These are phyloP conservation scores for Cheilosia pagana DNA, from an alignment of 2,888 invertebrate genomes.

Conservation along the genomic window DNA sequence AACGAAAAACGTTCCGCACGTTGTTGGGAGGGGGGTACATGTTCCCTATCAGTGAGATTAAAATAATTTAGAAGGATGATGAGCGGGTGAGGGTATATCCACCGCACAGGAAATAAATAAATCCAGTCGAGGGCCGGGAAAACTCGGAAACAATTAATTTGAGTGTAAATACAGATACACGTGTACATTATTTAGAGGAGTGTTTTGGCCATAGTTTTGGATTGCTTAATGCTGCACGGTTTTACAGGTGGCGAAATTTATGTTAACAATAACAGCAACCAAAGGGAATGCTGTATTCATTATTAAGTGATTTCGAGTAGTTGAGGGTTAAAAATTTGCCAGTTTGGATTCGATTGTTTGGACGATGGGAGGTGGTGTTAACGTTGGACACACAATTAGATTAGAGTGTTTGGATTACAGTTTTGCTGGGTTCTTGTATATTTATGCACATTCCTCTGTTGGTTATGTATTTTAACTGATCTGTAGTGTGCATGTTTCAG, in stretches of 20 bases:
- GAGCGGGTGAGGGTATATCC: not conserved
- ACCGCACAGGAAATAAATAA: slow-evolving; percentile 11
- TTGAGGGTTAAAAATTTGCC: not conserved
- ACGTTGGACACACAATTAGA: no score
- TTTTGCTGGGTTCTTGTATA: no score
- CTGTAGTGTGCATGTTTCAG: no score
- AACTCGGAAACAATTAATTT: slow-evolving; percentile 55
- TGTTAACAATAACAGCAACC: slow-evolving; percentile 44
- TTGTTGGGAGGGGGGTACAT: not conserved
- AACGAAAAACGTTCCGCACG: slow-evolving; percentile 22
- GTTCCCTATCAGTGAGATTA: slow-evolving; percentile 1
- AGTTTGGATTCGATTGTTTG: not conserved
- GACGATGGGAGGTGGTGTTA: no score
- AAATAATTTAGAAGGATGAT: slow-evolving; percentile 20
- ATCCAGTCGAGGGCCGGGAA: slow-evolving; percentile 7
- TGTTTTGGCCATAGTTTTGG: slow-evolving; percentile 31
- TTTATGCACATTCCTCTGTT: no score
- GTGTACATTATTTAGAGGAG: slow-evolving; percentile 38
- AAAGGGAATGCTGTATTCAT: slow-evolving; percentile 36
- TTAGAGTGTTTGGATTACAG: no score
- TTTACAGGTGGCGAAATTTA: slow-evolving; percentile 58
- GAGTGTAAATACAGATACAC: slow-evolving; percentile 6
- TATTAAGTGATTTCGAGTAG: slow-evolving; percentile 32
- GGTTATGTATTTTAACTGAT: no score
- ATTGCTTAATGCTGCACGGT: slow-evolving; percentile 42